phyloP scores from a whole-genome alignment of 2,888 invertebrate species.

The Mystacides longicornis region DNA sequence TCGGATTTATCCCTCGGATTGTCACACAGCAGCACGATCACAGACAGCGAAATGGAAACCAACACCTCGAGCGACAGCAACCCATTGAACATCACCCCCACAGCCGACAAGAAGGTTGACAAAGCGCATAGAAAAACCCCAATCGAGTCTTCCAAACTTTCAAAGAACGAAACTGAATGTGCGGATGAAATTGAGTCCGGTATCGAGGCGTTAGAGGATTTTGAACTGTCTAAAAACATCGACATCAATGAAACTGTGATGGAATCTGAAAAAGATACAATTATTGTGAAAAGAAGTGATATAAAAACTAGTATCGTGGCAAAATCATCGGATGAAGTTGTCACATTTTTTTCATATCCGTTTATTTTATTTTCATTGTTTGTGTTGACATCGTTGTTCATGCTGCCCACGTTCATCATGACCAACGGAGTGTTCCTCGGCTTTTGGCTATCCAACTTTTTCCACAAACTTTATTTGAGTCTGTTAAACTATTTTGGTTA shows the following conservation, averaged over 20 bases:
- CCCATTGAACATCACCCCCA: conserved; percentile 18
- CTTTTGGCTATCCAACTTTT: conserved; percentile 39
- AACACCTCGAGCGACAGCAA: conserved; percentile 19
- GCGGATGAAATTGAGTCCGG: conserved; percentile 45
- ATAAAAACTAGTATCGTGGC: background rate
- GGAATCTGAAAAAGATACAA: background rate
- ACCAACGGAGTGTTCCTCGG: conserved; percentile 46
- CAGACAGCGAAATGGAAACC: conserved; percentile 22
- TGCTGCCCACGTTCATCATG: conserved; percentile 39
- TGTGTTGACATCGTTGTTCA: conserved; percentile 9
- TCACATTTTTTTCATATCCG: conserved; percentile 12
- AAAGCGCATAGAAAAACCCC: background rate
- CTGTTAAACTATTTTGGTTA: conserved; percentile 40
- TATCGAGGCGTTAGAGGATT: conserved; percentile 45
- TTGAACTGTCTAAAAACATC: conserved; percentile 15
- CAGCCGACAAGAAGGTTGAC: conserved; percentile 2
- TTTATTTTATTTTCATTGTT: conserved; percentile 12
- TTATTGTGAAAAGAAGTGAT: background rate
- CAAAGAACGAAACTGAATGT: background rate
- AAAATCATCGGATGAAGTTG: background rate
- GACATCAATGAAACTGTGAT: background rate
- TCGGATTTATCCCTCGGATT: conserved; percentile 45
- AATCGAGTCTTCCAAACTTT: background rate
- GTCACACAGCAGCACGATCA: conserved; percentile 30
- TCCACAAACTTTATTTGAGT: conserved; percentile 37